phyloP scores from a whole-genome alignment of 2,113 vertebrate species.

The Galeopterus variegatus region DNA sequence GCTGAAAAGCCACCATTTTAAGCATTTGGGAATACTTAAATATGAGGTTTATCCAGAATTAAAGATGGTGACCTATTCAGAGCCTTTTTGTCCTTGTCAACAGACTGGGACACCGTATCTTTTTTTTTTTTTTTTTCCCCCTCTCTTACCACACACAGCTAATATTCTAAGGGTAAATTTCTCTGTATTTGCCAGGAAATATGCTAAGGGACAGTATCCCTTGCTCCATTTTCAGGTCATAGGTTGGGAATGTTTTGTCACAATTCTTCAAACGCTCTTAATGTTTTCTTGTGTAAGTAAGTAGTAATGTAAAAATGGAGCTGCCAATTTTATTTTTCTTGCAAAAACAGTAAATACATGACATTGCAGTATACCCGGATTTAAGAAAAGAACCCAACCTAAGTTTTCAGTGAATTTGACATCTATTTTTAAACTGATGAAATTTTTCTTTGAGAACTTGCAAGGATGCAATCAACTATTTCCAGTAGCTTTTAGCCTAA shows the following conservation, averaged over 20 bases:
- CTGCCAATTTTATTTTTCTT: conserved; percentile 82
- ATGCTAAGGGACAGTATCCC: conserved; percentile 84
- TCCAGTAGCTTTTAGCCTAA: conserved; percentile 81
- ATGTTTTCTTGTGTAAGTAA: conserved; percentile 58
- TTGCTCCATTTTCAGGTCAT: conserved; percentile 81
- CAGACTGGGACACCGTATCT: conserved; percentile 77
- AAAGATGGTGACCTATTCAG: conserved; percentile 88
- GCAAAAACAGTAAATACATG: conserved; percentile 83
- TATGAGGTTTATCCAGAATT: conserved; percentile 85
- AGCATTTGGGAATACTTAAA: conserved; percentile 85
- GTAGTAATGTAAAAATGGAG: conserved; percentile 80
- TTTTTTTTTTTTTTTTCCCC: too few species aligned
- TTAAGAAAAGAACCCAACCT: conserved; percentile 80
- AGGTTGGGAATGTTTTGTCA: conserved; percentile 84
- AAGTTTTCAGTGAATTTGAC: conserved; percentile 76
- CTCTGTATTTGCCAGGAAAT: conserved; percentile 81
- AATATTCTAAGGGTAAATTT: conserved; percentile 71
- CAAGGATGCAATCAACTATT: conserved; percentile 86
- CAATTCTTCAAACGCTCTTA: conserved; percentile 76
- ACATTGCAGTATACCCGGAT: conserved; percentile 77
- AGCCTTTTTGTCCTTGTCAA: conserved; percentile 82
- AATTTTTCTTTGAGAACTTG: conserved; percentile 83
- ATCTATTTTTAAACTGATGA: conserved; percentile 66
- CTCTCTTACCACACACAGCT: conserved; percentile 72
- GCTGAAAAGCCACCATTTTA: conserved; percentile 89